phyloP scores from a whole-genome alignment of 2,888 invertebrate genomes.

The Hyles lineata region DNA sequence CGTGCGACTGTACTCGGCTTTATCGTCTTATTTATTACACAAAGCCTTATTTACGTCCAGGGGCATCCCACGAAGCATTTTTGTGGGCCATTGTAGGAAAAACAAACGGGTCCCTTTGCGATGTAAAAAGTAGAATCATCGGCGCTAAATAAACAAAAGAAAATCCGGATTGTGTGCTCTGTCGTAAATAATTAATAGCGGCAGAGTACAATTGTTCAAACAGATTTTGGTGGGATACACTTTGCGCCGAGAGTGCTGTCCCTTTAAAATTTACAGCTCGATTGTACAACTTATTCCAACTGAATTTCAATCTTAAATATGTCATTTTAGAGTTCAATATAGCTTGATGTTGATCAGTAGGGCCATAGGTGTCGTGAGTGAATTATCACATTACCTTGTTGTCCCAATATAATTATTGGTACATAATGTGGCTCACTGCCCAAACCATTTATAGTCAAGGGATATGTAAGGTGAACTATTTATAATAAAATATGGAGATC shows the following conservation, averaged over 20 bases:
- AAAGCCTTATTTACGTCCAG: constrained; percentile 14
- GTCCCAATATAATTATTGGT: not conserved
- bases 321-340: not conserved
- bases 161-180: constrained; percentile 31
- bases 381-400: constrained; percentile 1
- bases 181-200: constrained; percentile 39
- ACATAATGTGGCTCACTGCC: not conserved
- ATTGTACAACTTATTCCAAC: not conserved
- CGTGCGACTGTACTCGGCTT: constrained; percentile 7
- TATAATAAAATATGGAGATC: not conserved
- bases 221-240: constrained; percentile 1
- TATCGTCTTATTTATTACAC: constrained; percentile 29
- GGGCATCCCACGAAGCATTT: constrained; percentile 17
- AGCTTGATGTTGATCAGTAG: not conserved
- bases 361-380: not conserved
- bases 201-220: constrained; percentile 18
- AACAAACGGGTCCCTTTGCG: constrained; percentile 25
- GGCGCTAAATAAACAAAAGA: constrained; percentile 31
- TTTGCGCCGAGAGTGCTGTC: not conserved
- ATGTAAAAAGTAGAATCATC: constrained; percentile 29
- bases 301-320: not conserved
- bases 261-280: not conserved
- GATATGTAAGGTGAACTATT: not conserved
- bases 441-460: not conserved
- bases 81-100: constrained; percentile 4